These are phyloP conservation scores for Mionectes olivaceus DNA, from an alignment of 2,797 vertebrate species.

Conservation along the genomic window DNA sequence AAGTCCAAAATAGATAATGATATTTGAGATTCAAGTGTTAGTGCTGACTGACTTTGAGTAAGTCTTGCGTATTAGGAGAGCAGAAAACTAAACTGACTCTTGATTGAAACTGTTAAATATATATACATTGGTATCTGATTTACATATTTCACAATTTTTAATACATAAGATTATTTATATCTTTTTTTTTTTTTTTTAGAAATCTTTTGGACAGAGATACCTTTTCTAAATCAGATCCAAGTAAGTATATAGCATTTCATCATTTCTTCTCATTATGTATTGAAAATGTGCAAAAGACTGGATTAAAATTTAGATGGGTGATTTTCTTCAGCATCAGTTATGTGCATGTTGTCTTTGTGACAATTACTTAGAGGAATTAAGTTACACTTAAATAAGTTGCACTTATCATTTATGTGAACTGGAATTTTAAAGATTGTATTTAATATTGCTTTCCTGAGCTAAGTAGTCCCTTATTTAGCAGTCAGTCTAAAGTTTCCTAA, in stretches of 20 bases:
- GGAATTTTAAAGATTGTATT: background rate
- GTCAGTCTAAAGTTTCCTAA: background rate
- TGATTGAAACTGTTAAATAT: background rate
- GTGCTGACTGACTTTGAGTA: background rate
- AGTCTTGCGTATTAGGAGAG: background rate
- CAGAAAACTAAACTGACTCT: background rate
- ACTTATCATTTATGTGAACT: background rate
- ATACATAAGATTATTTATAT: background rate
- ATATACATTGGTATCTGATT: background rate
- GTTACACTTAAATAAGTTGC: background rate
- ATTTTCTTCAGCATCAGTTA: background rate
- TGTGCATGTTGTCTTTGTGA: background rate
- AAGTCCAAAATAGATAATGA: background rate
- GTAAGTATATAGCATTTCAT: slow-evolving; percentile 82
- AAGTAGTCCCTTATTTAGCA: background rate
- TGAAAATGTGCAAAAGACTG: background rate
- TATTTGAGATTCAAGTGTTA: background rate
- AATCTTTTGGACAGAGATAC: slow-evolving; percentile 98
- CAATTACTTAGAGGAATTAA: background rate
- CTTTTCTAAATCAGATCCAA: slow-evolving; percentile 98
- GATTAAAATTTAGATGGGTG: background rate
- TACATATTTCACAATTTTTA: background rate
- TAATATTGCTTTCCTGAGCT: background rate
- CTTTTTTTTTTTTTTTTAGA: slow-evolving; percentile 75
- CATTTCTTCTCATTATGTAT: background rate